phyloP scores from a whole-genome alignment of 2,888 invertebrate genomes.

The Phymatocera aterrima region DNA sequence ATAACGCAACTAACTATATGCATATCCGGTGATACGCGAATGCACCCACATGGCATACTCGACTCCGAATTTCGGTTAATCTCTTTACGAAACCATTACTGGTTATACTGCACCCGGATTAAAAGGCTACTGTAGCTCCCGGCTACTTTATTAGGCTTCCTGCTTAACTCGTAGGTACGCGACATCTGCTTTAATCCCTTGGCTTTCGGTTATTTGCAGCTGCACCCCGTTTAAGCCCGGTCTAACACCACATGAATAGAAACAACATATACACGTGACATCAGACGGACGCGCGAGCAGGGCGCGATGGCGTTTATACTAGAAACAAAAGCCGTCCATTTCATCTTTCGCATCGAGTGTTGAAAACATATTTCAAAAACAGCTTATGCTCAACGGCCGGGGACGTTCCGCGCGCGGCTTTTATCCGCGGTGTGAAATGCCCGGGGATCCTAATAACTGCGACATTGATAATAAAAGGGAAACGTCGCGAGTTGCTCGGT shows the following conservation, averaged over 20 bases:
- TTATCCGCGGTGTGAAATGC: neutral
- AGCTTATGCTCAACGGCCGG: too few relatives aligned
- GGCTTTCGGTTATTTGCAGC: conserved; percentile 35
- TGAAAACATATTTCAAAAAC: neutral
- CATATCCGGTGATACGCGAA: neutral
- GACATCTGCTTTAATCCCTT: conserved; percentile 19
- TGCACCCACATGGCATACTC: neutral
- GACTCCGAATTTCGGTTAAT: conserved; percentile 8
- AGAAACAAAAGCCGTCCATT: neutral
- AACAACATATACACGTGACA: neutral
- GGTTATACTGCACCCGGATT: conserved; percentile 36
- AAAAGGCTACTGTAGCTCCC: conserved; percentile 18
- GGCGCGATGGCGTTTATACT: too few relatives aligned
- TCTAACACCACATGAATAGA: conserved; percentile 2
- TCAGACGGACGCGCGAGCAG: too few relatives aligned
- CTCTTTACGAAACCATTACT: conserved; percentile 17
- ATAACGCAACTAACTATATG: too few relatives aligned
- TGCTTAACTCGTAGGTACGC: conserved; percentile 17
- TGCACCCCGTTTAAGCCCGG: conserved; percentile 4
- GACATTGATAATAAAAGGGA: neutral
- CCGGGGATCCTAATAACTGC: neutral
- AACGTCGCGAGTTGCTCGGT: neutral
- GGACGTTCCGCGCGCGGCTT: neutral
- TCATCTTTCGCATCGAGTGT: neutral
- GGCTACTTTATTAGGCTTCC: conserved; percentile 23